Evolutionary conservation across 1,140 invertebrate species (phyloP).

Genomic region (Polyergus mexicanus): DNA sequence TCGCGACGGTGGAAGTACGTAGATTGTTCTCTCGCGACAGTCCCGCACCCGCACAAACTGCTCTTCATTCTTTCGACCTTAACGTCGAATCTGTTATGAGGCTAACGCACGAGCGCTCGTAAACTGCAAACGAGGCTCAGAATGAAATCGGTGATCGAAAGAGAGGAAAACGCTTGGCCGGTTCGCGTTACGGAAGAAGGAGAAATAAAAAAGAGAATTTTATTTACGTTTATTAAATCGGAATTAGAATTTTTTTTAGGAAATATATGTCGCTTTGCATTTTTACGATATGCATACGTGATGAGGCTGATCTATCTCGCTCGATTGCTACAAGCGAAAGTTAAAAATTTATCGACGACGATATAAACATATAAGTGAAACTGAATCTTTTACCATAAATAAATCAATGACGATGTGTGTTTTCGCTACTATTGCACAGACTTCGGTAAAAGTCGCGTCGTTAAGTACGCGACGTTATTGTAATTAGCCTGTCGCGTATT

Average conservation of each 20-base stretch:
- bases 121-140: background rate
- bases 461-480: conserved; percentile 51
- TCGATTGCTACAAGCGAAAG: conserved; percentile 47
- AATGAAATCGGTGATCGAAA: conserved; percentile 2
- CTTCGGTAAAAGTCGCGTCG: conserved; percentile 49
- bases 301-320: conserved; percentile 17
- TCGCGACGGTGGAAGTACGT: conserved; percentile 36
- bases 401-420: conserved; percentile 24
- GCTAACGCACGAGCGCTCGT: background rate
- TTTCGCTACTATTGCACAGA: conserved; percentile 20
- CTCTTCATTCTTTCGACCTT: conserved; percentile 42
- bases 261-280: conserved; percentile 16
- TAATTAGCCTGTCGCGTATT: conserved; percentile 35
- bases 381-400: conserved; percentile 56
- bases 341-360: conserved; percentile 33
- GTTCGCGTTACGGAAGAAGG: background rate
- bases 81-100: conserved; percentile 8
- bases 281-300: conserved; percentile 25
- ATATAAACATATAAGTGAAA: conserved; percentile 38
- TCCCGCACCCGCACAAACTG: background rate
- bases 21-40: conserved; percentile 60
- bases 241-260: conserved; percentile 39
- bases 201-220: conserved; percentile 2
- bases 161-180: background rate
- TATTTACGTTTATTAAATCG: conserved; percentile 14